Evolutionary conservation across 2,888 invertebrate genomes (phyloP), one percentile per base, ranked within the genome.

Genomic region (Sesia bembeciformis): DNA sequence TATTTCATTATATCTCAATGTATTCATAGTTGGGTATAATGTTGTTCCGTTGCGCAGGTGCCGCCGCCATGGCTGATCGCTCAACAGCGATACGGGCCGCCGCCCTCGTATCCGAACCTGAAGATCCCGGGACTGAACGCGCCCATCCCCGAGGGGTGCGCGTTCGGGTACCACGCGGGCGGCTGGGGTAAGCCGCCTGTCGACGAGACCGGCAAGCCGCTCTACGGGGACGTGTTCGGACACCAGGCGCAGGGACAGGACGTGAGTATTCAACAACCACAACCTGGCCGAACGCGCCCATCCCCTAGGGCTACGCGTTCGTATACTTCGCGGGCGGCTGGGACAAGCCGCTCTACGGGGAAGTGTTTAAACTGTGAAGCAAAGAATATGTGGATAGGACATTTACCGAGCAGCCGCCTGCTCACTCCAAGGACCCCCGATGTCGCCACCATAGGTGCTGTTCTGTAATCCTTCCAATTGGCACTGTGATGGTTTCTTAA

Each of bases 181-280:
- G 99, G 99, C 40, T 99, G 99, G 99, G 99, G 99, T 58, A 99
- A 99, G 80, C 99, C 99, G 6, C 99, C 99, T 0, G 99, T 99
- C 0, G 99, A 99, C 84, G 99, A 99, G 84, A 95, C 94, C 59
- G 99, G 99, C 43, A 96, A 98, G 78, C 99, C 99, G 0, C 88
- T 99, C 1, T 99, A 99, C 77, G 99, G 99, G 3, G 99, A 99
- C 83, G 99, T 99, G 3, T 99, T 99, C 76, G 99, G 99, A 4
- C 94, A 96, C 7, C 93, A 93, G 59, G 90, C 92, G 51, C 91
- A 91, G 40, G 94, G 94, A 3, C 91, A 93, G 46, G 95, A 95
- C 78, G 94, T 94, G 66, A 91, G 90, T 82, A 50, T 7, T 23
- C 5, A 7, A 6, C 7, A n/a, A 41, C 6, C 4, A 41, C 6